These are phyloP conservation scores for Heliconius melpomene DNA, from an alignment of 1,140 invertebrate species.

Conservation along the genomic window DNA sequence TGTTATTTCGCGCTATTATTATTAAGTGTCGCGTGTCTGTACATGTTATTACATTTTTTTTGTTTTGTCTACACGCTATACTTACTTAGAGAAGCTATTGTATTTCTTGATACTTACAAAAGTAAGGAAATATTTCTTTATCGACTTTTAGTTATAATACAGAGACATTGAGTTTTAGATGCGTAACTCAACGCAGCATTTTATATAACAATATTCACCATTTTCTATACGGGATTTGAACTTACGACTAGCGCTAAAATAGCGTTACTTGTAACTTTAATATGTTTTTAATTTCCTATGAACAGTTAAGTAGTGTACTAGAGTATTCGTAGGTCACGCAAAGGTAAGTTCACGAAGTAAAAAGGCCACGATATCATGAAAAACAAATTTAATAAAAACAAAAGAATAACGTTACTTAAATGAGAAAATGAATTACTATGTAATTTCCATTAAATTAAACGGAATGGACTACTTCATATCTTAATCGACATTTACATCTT, in stretches of 20 bases:
- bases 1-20: neutral
- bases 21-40: neutral
- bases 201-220: neutral
- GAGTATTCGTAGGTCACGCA: conserved; percentile 7
- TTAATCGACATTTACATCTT: neutral
- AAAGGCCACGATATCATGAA: neutral
- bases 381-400: neutral
- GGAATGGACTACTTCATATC: neutral
- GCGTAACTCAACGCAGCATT: neutral
- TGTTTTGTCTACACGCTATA: neutral
- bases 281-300: neutral
- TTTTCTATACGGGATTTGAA: neutral
- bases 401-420: neutral
- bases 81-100: neutral
- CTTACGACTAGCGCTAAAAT: neutral
- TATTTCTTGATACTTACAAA: no score
- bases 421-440: neutral
- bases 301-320: neutral
- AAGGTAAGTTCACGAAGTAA: conserved; percentile 7
- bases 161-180: no score
- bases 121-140: no score
- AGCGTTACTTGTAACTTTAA: neutral
- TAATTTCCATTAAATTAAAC: neutral
- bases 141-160: no score
- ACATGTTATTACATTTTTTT: neutral